phyloP scores from a whole-genome alignment of 1,140 invertebrate genomes.

The Panagrolaimus sp. region DNA sequence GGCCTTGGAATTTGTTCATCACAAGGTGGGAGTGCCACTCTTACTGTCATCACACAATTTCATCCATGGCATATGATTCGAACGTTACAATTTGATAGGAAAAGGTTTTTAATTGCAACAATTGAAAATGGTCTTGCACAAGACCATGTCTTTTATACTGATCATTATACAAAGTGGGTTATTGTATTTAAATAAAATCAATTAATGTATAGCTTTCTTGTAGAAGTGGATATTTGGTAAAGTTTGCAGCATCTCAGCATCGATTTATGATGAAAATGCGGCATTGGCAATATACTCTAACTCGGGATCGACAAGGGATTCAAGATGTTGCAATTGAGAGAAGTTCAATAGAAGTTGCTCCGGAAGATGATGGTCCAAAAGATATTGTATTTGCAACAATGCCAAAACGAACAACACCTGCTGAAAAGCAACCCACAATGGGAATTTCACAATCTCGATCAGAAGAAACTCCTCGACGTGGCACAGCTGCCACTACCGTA shows the following conservation, averaged over 20 bases:
- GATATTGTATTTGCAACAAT: slow-evolving; percentile 5
- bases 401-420: not conserved
- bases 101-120: slow-evolving; percentile 58
- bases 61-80: slow-evolving; percentile 60
- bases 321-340: slow-evolving; percentile 17
- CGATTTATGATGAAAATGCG: slow-evolving; percentile 60
- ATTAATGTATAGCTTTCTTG: too few relatives aligned
- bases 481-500: not conserved
- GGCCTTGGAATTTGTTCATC: slow-evolving; percentile 59
- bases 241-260: slow-evolving; percentile 62
- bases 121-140: slow-evolving; percentile 37
- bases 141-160: slow-evolving; percentile 55
- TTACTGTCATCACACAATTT: slow-evolving; percentile 34
- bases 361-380: not conserved
- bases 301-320: slow-evolving; percentile 19
- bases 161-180: slow-evolving; percentile 40
- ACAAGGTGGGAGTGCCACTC: slow-evolving; percentile 28
- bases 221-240: slow-evolving; percentile 59
- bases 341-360: not conserved
- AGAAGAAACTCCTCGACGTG: not conserved
- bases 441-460: not conserved
- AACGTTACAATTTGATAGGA: slow-evolving; percentile 62
- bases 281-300: slow-evolving; percentile 44
- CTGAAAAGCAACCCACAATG: not conserved
- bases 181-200: too few relatives aligned